Evolutionary conservation across 2,888 invertebrate species (phyloP).

Genomic region (Rutpela maculata): DNA sequence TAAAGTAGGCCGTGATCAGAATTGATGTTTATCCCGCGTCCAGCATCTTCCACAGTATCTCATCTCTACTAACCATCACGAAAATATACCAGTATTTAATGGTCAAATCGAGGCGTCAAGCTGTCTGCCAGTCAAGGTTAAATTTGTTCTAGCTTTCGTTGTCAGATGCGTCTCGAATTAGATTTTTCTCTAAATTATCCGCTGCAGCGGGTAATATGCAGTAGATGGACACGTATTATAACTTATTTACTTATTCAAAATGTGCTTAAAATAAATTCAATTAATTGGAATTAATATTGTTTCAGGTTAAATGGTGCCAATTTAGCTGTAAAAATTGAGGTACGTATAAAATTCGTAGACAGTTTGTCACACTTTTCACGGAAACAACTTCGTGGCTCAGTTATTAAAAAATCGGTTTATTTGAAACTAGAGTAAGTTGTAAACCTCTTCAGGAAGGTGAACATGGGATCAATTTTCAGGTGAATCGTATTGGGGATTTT

Average conservation of each 20-base stretch:
- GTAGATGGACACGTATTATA: neutral
- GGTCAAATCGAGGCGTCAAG: conserved; percentile 39
- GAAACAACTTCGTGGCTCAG: no score
- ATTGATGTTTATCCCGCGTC: conserved; percentile 9
- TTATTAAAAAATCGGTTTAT: no score
- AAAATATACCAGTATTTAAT: conserved; percentile 41
- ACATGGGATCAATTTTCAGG: no score
- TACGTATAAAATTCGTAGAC: no score
- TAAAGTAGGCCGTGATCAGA: conserved; percentile 9
- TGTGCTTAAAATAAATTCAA: neutral
- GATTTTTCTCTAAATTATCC: conserved; percentile 24
- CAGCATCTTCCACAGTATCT: conserved; percentile 27
- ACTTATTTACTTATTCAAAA: no score
- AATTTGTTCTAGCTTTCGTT: conserved; percentile 39
- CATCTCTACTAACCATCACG: conserved; percentile 39
- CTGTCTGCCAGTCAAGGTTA: conserved; percentile 42
- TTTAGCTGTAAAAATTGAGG: no score
- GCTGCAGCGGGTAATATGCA: conserved; percentile 24
- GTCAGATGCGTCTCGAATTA: conserved; percentile 30
- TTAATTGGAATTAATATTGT: neutral
- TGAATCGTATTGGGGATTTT: no score
- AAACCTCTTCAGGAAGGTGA: no score
- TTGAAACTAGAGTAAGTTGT: no score
- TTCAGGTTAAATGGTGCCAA: neutral
- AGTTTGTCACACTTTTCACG: no score